Percentiles rank a stretch among this genome's conserved stretches.
Evolutionary conservation across 2,888 invertebrate species (phyloP).

Genomic region (Orchesella flavescens): DNA sequence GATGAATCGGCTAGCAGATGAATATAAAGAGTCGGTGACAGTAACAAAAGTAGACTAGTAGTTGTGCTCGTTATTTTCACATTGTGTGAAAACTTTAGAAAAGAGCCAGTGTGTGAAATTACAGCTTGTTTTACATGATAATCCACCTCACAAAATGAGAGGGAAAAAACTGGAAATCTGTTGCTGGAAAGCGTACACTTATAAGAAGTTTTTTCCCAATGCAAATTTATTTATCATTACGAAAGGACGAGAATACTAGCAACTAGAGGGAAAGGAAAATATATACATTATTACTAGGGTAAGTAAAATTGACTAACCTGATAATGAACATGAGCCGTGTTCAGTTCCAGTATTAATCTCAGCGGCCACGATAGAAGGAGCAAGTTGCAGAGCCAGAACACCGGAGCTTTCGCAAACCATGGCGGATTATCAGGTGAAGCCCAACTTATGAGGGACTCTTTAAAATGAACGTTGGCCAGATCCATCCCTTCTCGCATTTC

Average conservation of each 20-base stretch:
- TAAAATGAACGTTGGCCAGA: constrained; percentile 78
- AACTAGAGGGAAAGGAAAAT: too few relatives aligned
- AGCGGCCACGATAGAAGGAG: constrained; percentile 88
- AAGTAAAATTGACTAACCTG: constrained; percentile 77
- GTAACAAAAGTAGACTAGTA: neutral
- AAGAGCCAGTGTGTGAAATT: neutral
- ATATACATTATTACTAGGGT: too few relatives aligned
- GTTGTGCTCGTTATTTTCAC: neutral
- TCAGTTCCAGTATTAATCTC: constrained; percentile 84
- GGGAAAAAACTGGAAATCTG: too few relatives aligned
- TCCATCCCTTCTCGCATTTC: constrained; percentile 88
- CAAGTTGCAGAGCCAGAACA: constrained; percentile 85
- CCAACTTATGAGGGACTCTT: constrained; percentile 74
- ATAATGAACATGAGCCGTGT: constrained; percentile 87
- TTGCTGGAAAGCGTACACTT: too few relatives aligned
- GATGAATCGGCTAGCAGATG: neutral
- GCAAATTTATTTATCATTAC: neutral
- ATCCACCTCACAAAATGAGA: too few relatives aligned
- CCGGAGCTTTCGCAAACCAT: constrained; percentile 79
- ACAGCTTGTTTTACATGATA: neutral
- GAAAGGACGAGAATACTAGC: neutral
- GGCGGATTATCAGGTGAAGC: constrained; percentile 76
- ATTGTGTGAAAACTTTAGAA: neutral
- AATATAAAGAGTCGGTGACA: neutral
- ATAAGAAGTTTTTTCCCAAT: neutral